phyloP scores from a whole-genome alignment of 2,888 invertebrate genomes.

The Ditylenchus weischeri region DNA sequence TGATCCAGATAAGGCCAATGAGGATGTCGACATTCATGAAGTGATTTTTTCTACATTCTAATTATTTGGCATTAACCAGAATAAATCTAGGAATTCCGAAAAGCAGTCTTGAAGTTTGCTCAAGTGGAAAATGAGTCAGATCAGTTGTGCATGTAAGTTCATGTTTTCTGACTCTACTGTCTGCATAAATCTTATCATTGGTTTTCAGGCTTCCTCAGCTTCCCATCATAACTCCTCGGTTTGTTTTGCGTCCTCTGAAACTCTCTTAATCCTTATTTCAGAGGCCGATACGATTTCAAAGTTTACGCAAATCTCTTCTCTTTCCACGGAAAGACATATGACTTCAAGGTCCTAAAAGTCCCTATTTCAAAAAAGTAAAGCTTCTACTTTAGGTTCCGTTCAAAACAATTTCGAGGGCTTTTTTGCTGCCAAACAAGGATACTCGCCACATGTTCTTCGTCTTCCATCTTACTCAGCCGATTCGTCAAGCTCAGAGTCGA shows the following conservation, averaged over 20 bases:
- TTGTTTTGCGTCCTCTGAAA: slow-evolving; percentile 28
- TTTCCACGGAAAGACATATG: slow-evolving; percentile 95
- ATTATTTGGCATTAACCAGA: neutral
- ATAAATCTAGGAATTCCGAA: slow-evolving; percentile 75
- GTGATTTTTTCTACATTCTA: neutral
- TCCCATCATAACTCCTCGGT: slow-evolving; percentile 95
- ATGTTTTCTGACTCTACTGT: too few relatives aligned
- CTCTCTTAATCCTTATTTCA: slow-evolving; percentile 61
- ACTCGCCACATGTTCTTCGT: slow-evolving; percentile 96
- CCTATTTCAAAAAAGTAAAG: too few relatives aligned
- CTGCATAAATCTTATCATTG: slow-evolving; percentile 63
- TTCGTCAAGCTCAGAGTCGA: slow-evolving; percentile 97
- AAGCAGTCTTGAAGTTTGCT: slow-evolving; percentile 92
- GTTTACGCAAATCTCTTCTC: slow-evolving; percentile 86
- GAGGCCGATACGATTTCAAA: slow-evolving; percentile 93
- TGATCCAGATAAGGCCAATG: slow-evolving; percentile 65
- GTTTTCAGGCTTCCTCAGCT: slow-evolving; percentile 93
- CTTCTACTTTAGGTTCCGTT: slow-evolving; percentile 67
- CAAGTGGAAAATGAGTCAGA: slow-evolving; percentile 86
- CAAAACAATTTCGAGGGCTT: slow-evolving; percentile 90
- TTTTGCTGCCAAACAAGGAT: slow-evolving; percentile 92
- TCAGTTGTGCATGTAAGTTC: slow-evolving; percentile 77
- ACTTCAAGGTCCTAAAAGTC: slow-evolving; percentile 79
- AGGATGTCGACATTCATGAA: slow-evolving; percentile 1
- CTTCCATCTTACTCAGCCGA: slow-evolving; percentile 86